Evolutionary conservation across 2,888 invertebrate genomes (phyloP).

Genomic region (Spodoptera exigua): DNA sequence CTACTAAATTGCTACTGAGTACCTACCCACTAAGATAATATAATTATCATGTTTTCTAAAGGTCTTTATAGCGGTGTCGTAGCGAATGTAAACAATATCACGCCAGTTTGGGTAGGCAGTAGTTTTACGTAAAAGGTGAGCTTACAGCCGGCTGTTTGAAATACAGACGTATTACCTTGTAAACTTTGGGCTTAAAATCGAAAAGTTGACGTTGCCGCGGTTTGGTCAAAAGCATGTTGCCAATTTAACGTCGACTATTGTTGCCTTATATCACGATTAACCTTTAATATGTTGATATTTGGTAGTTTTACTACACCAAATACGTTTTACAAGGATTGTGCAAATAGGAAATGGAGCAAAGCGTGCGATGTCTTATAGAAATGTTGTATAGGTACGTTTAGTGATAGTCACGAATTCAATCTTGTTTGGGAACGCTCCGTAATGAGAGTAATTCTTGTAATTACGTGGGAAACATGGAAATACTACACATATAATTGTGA

Average conservation of each 20-base stretch:
- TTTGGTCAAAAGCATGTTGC: constrained; percentile 23
- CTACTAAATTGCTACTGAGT: constrained; percentile 46
- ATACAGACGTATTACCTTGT: too few relatives aligned
- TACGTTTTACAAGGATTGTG: constrained; percentile 55
- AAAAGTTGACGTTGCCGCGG: too few relatives aligned
- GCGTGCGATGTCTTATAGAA: constrained; percentile 65
- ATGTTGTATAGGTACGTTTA: constrained; percentile 65
- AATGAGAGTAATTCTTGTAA: constrained; percentile 61
- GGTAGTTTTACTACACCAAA: constrained; percentile 35
- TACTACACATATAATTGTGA: constrained; percentile 54
- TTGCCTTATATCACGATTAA: constrained; percentile 33
- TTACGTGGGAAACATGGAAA: constrained; percentile 57
- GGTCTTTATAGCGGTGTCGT: constrained; percentile 7
- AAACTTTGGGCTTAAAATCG: too few relatives aligned
- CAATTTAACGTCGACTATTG: constrained; percentile 22
- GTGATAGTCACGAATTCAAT: constrained; percentile 74
- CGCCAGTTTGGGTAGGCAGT: too few relatives aligned
- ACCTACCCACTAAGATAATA: constrained; percentile 11
- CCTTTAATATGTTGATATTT: constrained; percentile 52
- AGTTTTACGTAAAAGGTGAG: too few relatives aligned
- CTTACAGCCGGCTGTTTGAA: too few relatives aligned
- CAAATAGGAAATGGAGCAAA: constrained; percentile 61
- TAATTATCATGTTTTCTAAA: constrained; percentile 41
- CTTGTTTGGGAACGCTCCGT: constrained; percentile 56
- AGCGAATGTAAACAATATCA: too few relatives aligned